phyloP scores from a whole-genome alignment of 2,113 vertebrate species.

The Redunca redunca region DNA sequence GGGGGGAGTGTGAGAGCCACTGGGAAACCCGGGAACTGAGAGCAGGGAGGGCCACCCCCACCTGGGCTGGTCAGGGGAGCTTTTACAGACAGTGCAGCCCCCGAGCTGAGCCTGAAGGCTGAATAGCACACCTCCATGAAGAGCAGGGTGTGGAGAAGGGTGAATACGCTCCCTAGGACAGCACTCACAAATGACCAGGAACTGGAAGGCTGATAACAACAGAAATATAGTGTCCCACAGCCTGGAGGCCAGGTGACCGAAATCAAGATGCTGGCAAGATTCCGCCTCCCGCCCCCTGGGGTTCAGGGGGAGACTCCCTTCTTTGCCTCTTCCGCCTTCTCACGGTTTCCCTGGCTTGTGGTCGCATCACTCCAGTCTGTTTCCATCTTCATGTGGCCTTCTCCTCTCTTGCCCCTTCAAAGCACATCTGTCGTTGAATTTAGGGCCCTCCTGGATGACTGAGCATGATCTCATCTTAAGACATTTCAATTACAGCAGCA shows the following conservation, averaged over 20 bases:
- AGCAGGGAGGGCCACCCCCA: neutral
- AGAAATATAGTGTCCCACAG: neutral
- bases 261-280: neutral
- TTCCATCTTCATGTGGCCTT: neutral
- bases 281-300: fast-evolving
- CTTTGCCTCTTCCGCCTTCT: neutral
- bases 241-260: neutral
- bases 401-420: neutral
- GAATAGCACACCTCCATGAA: fast-evolving
- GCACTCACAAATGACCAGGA: neutral
- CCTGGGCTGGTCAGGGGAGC: too few relatives aligned
- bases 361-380: neutral
- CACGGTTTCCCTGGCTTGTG: neutral
- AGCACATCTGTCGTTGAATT: neutral
- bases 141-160: neutral
- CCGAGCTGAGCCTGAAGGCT: neutral
- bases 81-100: neutral
- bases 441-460: neutral
- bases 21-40: fast-evolving
- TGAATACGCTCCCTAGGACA: too few relatives aligned
- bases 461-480: neutral
- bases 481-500: neutral
- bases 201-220: neutral
- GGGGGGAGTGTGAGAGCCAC: neutral
- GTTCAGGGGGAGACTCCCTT: neutral